phyloP scores from a whole-genome alignment of 30 jellyfish, hydroid and myxozoan species.

The Cassiopea xamachana region DNA sequence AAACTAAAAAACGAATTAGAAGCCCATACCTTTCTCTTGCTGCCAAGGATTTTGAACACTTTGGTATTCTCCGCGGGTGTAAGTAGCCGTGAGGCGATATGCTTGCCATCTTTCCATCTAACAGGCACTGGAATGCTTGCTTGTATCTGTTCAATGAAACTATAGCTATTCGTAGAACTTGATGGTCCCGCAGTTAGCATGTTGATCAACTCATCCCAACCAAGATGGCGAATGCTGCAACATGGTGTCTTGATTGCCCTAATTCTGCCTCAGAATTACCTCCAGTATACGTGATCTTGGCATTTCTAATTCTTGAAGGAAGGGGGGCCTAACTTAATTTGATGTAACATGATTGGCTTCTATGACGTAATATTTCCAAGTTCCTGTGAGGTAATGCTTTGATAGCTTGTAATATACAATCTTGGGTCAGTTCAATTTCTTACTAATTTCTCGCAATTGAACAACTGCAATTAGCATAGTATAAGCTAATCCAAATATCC shows the following conservation, averaged over 20 bases:
- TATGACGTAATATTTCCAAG: neutral
- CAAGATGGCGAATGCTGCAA: neutral
- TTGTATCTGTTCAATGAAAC: constrained; percentile 33
- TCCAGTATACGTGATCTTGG: neutral
- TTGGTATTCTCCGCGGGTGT: constrained; percentile 50
- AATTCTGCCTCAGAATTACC: too few relatives aligned
- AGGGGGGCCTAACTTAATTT: neutral
- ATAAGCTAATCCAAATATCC: too few relatives aligned
- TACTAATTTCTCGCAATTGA: too few relatives aligned
- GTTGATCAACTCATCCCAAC: neutral
- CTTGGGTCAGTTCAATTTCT: too few relatives aligned
- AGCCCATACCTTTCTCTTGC: constrained; percentile 25
- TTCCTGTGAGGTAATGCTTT: neutral
- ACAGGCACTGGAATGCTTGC: constrained; percentile 61
- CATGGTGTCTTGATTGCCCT: neutral
- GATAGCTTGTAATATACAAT: too few relatives aligned
- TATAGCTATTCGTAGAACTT: neutral
- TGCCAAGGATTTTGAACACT: constrained; percentile 37
- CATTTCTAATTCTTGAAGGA: neutral
- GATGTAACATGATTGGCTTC: neutral
- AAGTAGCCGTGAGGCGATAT: constrained; percentile 62
- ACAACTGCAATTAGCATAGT: too few relatives aligned
- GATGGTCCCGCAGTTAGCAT: neutral
- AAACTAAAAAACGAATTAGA: neutral
- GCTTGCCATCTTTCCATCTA: constrained; percentile 41